Evolutionary conservation across 1,140 invertebrate genomes (phyloP).

Genomic region (Antheraea mylitta): DNA sequence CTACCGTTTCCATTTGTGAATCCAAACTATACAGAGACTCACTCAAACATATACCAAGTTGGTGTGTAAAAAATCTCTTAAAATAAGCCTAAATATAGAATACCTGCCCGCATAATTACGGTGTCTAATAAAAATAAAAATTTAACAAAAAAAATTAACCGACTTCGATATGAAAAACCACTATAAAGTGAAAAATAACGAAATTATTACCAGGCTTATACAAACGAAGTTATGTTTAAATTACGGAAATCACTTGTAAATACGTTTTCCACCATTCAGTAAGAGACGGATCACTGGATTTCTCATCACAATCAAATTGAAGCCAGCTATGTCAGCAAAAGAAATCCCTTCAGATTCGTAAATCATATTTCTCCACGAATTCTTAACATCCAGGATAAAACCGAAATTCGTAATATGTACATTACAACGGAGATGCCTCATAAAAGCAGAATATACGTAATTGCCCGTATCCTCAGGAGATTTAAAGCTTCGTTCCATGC

Average conservation of each 20-base stretch:
- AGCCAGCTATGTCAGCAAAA: constrained; percentile 3
- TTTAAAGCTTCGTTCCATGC: constrained; percentile 25
- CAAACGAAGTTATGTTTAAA: not conserved
- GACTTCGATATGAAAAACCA: too few relatives aligned
- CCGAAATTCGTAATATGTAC: constrained; percentile 11
- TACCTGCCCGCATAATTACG: too few relatives aligned
- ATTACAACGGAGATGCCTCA: constrained; percentile 21
- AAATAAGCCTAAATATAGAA: too few relatives aligned
- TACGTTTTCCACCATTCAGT: not conserved
- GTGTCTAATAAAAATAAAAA: too few relatives aligned
- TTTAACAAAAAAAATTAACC: too few relatives aligned
- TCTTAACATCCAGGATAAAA: constrained; percentile 1
- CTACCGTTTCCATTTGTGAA: too few relatives aligned
- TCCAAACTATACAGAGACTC: too few relatives aligned
- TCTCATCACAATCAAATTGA: not conserved
- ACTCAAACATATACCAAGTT: too few relatives aligned
- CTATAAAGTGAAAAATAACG: too few relatives aligned
- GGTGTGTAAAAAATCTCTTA: too few relatives aligned
- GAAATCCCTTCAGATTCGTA: constrained; percentile 2
- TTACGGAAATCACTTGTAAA: not conserved
- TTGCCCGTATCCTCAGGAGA: constrained; percentile 29
- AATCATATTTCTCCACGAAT: not conserved
- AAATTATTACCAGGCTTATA: too few relatives aligned
- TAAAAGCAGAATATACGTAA: constrained; percentile 31
- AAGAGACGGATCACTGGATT: not conserved